These are phyloP conservation scores for Mastomys natalensis DNA, from an alignment of 2,113 vertebrate species.

Conservation along the genomic window DNA sequence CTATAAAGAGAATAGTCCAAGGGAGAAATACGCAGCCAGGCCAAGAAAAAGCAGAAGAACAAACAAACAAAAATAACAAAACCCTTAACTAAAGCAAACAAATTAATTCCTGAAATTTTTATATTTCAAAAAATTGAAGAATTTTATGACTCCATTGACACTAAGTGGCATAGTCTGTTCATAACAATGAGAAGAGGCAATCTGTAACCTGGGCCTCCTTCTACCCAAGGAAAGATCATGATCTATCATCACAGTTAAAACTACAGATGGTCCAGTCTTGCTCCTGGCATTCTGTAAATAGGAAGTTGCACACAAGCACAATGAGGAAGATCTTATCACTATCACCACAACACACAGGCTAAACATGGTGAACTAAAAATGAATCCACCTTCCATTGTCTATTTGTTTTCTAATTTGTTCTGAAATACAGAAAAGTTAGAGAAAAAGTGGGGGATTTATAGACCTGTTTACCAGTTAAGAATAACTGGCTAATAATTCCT, in stretches of 20 bases:
- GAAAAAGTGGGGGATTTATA: too few relatives aligned
- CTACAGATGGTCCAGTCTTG: neutral
- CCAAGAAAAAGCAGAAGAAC: neutral
- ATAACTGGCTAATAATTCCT: neutral
- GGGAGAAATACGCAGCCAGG: neutral
- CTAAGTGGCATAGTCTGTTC: neutral
- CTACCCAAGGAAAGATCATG: too few relatives aligned
- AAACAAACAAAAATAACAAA: neutral
- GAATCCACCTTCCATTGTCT: neutral
- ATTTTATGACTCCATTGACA: neutral
- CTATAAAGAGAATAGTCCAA: neutral
- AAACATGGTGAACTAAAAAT: neutral
- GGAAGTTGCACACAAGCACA: too few relatives aligned
- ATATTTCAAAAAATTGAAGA: neutral
- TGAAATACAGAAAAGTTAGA: too few relatives aligned
- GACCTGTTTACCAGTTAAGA: neutral
- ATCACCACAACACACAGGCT: neutral
- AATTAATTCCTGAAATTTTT: neutral
- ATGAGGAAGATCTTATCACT: neutral
- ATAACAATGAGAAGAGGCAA: neutral
- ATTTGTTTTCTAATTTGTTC: neutral
- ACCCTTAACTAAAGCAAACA: neutral
- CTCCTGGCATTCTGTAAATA: neutral
- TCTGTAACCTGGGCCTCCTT: neutral
- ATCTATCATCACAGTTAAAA: neutral